A percentile compares a stretch with the other conserved stretches of the same genome.
phyloP scores from a whole-genome alignment of 2,113 vertebrate genomes.

The Panurus biarmicus region DNA sequence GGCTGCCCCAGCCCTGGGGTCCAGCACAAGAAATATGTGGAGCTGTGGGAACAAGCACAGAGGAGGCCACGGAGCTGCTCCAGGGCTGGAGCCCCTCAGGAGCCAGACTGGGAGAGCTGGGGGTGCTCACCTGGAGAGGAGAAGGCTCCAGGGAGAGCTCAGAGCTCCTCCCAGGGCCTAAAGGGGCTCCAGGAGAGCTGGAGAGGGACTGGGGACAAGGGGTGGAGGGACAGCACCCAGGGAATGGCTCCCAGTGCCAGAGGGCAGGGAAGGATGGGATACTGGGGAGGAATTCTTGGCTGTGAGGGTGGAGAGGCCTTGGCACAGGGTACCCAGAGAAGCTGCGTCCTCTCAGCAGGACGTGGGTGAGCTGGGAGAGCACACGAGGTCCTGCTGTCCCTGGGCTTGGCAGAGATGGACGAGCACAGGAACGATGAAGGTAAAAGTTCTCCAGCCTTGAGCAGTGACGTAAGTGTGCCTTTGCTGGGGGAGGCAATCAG shows the following conservation, averaged over 20 bases:
- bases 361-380: neutral
- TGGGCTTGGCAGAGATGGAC: neutral
- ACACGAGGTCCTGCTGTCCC: neutral
- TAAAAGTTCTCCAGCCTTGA: constrained; percentile 39
- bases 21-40: neutral
- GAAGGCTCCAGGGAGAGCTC: too few relatives aligned
- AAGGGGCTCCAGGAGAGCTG: too few relatives aligned
- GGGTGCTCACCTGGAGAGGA: too few relatives aligned
- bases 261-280: too few relatives aligned
- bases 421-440: neutral
- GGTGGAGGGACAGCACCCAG: too few relatives aligned
- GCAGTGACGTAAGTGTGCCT: neutral
- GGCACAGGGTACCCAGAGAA: too few relatives aligned
- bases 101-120: neutral
- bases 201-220: too few relatives aligned
- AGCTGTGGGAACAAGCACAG: neutral
- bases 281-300: too few relatives aligned
- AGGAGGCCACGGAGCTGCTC: neutral
- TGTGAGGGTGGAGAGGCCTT: too few relatives aligned
- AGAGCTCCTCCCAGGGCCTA: too few relatives aligned
- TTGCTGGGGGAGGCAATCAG: neutral
- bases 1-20: neutral
- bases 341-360: neutral
- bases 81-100: neutral
- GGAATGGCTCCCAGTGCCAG: too few relatives aligned